Conservation (phyloP, 1,140 invertebrate genomes). For the Macrobrachium nipponense region DNA sequence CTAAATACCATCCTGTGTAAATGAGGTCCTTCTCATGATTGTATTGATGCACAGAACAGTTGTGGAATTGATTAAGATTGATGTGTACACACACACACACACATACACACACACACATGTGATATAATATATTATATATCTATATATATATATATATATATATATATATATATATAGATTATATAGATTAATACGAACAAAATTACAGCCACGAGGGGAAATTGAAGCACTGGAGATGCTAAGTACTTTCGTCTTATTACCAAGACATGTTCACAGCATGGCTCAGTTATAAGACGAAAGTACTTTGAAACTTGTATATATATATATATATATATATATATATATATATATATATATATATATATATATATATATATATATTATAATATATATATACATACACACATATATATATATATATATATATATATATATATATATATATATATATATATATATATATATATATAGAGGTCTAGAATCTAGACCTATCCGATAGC, state of each 20-base stretch:
- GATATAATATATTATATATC: not conserved
- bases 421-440: not conserved
- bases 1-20: no score
- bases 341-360: not conserved
- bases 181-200: not conserved
- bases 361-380: not conserved
- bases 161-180: conserved; percentile 9
- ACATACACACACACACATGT: not conserved
- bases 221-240: no score
- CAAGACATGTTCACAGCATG: no score
- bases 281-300: no score
- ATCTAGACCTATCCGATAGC: not conserved
- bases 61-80: no score
- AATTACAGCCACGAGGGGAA: not conserved
- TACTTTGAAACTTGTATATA: not conserved
- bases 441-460: not conserved
- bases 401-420: not conserved
- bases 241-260: no score
- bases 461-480: no score
- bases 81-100: no score
- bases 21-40: no score
- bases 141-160: conserved; percentile 17
- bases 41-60: no score
- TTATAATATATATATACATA: not conserved
- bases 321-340: not conserved